phyloP scores from a whole-genome alignment of 2,888 invertebrate species.

The Clepsis dumicolana region DNA sequence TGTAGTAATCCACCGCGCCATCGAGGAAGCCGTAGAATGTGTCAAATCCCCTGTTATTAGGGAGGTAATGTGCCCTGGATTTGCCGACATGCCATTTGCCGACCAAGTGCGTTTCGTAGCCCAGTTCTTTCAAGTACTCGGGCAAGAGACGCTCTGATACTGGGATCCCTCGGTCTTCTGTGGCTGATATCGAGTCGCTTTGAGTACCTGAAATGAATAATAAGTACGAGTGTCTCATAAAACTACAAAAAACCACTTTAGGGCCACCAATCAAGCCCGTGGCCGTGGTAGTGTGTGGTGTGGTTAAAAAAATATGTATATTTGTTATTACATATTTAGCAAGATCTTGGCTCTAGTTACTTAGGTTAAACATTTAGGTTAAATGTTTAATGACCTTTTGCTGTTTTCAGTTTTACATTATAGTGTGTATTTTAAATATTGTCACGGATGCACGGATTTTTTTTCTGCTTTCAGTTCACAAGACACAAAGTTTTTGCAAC shows the following conservation, averaged over 20 bases:
- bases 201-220: constrained; percentile 54
- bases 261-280: too few relatives aligned
- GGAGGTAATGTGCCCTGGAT: constrained; percentile 89
- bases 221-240: not conserved
- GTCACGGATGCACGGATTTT: too few relatives aligned
- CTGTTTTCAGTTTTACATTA: too few relatives aligned
- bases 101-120: constrained; percentile 92
- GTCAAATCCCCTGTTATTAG: constrained; percentile 91
- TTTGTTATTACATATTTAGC: too few relatives aligned
- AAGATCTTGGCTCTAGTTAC: too few relatives aligned
- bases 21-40: constrained; percentile 94
- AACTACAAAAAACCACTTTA: not conserved
- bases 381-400: too few relatives aligned
- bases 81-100: constrained; percentile 97
- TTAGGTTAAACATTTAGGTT: too few relatives aligned
- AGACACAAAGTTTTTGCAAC: not conserved
- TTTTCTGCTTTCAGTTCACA: too few relatives aligned
- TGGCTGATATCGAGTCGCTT: constrained; percentile 60
- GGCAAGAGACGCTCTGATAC: constrained; percentile 89
- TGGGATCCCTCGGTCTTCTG: constrained; percentile 91
- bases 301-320: too few relatives aligned
- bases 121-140: constrained; percentile 88
- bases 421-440: too few relatives aligned
- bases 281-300: too few relatives aligned
- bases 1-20: constrained; percentile 91